Conservation (phyloP, 2,797 vertebrate genomes). For the Spinus olivaceus region DNA sequence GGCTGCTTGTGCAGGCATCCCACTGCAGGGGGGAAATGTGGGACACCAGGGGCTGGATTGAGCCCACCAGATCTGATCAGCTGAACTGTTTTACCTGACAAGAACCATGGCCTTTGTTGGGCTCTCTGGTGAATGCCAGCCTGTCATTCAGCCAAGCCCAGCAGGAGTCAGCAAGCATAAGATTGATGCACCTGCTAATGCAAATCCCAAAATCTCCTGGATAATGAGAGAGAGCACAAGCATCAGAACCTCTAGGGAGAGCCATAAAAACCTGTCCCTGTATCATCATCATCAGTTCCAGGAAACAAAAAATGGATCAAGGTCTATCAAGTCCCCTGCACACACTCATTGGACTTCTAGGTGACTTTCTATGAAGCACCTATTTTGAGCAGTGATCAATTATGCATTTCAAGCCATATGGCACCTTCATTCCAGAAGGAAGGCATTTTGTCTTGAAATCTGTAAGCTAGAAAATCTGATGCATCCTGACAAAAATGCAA, state of each 20-base stretch:
- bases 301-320: neutral
- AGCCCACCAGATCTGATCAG: neutral
- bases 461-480: constrained; percentile 36
- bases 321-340: neutral
- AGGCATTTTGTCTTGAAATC: constrained; percentile 50
- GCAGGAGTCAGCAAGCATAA: neutral
- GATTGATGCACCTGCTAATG: neutral
- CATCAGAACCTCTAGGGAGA: neutral
- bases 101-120: neutral
- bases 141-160: neutral
- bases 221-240: neutral
- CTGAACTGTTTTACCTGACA: neutral
- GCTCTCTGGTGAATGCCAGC: neutral
- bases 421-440: constrained; percentile 28
- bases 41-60: neutral
- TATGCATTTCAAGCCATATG: constrained; percentile 61
- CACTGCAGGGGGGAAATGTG: neutral
- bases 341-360: neutral
- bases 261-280: neutral
- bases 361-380: constrained; percentile 44
- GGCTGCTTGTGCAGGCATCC: neutral
- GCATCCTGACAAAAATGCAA: constrained; percentile 15
- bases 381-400: constrained; percentile 45
- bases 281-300: neutral
- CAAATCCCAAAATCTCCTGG: neutral